These are phyloP conservation scores for Hydropotes inermis DNA, from an alignment of 2,113 vertebrate species.

Conservation along the genomic window DNA sequence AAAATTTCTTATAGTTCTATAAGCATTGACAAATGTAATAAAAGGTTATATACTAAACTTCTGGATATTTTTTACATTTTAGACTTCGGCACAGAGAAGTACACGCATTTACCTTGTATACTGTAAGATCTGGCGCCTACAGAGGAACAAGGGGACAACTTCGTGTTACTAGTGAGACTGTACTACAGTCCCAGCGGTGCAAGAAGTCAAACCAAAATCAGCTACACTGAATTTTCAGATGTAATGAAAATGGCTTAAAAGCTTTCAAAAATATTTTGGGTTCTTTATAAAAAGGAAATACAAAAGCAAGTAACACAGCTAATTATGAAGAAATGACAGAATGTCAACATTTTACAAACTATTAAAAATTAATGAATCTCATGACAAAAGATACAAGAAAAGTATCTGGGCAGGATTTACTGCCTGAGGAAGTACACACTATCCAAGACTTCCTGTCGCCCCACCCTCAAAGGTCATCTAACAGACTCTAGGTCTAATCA, in stretches of 20 bases:
- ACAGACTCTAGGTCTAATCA: background rate
- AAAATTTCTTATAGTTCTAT: background rate
- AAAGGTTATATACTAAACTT: background rate
- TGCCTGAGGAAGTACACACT: background rate
- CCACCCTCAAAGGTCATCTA: background rate
- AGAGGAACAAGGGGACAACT: background rate
- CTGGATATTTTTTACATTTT: background rate
- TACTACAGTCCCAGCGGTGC: background rate
- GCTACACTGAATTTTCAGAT: background rate
- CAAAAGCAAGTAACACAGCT: background rate
- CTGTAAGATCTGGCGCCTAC: background rate
- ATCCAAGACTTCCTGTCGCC: background rate
- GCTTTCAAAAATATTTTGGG: conserved; percentile 42
- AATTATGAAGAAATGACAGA: conserved; percentile 6
- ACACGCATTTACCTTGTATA: background rate
- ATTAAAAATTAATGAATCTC: background rate
- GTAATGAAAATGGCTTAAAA: background rate
- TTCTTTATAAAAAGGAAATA: conserved; percentile 16
- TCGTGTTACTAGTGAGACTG: background rate
- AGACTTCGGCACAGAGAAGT: background rate
- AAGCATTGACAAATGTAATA: background rate
- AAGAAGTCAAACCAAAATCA: background rate
- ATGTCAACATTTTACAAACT: conserved; percentile 26
- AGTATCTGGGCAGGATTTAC: background rate
- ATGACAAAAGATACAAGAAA: background rate